A percentile compares a stretch with the other conserved stretches of the same genome.
phyloP scores from a whole-genome alignment of 2,888 invertebrate genomes.

The Lasioglossum pauxillum region DNA sequence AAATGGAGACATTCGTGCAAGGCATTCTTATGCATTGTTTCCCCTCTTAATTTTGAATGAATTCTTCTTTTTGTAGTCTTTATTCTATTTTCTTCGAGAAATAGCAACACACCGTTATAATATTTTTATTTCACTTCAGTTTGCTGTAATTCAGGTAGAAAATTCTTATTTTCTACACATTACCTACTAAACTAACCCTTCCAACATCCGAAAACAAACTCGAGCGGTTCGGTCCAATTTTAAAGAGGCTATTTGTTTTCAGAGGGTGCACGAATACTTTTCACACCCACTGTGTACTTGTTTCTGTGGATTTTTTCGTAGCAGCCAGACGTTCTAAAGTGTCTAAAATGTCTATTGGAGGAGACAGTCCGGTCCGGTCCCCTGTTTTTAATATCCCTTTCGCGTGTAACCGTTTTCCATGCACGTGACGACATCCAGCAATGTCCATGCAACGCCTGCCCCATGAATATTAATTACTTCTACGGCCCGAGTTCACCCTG shows the following conservation, averaged over 20 bases:
- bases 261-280: too few species aligned
- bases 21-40: not conserved
- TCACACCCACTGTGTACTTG: too few species aligned
- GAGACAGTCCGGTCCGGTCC: not conserved
- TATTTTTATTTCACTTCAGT: too few species aligned
- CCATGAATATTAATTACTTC: constrained; percentile 61
- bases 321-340: not conserved
- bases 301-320: not conserved
- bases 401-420: constrained; percentile 67
- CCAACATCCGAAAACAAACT: too few species aligned
- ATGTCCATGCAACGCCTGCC: constrained; percentile 46
- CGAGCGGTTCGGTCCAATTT: too few species aligned
- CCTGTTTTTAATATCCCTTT: constrained; percentile 55
- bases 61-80: too few species aligned
- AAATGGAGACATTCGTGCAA: constrained; percentile 1
- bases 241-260: too few species aligned
- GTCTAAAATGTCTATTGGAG: not conserved
- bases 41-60: not conserved
- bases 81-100: too few species aligned
- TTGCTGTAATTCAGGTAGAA: too few species aligned
- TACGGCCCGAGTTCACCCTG: not conserved
- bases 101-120: too few species aligned
- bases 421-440: constrained; percentile 65
- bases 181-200: too few species aligned
- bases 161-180: too few species aligned